Base-by-base conservation (phyloP, 1,140 invertebrate genomes). In the Microvelia longipes region DNA sequence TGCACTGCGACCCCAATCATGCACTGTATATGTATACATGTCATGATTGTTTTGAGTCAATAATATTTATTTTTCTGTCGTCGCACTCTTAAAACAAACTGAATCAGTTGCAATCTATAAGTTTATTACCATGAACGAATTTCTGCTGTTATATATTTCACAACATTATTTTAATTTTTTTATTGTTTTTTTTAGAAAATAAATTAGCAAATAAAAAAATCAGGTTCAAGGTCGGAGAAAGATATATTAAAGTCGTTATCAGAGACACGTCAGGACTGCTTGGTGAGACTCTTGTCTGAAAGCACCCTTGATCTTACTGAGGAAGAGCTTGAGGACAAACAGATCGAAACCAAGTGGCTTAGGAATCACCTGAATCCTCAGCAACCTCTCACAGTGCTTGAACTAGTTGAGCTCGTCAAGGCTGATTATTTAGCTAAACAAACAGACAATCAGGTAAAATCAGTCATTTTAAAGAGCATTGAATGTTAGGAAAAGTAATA, bases 371-470 rank as follows among this genome's bases (percentile, higher is more conserved):
- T 75, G 0, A 77, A 76, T 29, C 76, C 75, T 14, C 72, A 77
- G 66, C 75, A 75, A 70, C 72, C 75, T 2, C 67, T 77, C 0
- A 75, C 80, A 65, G 75, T 81, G 26, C 81, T 78, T 63, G 84
- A 85, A 77, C 75, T 83, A 13, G 76, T 84, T 29, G 80, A 84
- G 70, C 76, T 84, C 1, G 71, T 84, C 1, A 83, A 84, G 76
- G 82, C 82, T 27, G 83, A 85, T 74, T 76, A 79, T 71, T 72
- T 80, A n/a, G 75, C 75, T 1, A 71, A 73, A 68, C 62, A 70
- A 70, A 73, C 72, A 1, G 65, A 19, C 27, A 35, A 66, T 65
- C 13, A n/a, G 1, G 24, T n/a, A 50, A 50, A 19, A 5, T 50
- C n/a, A n/a, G n/a, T n/a, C n/a, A n/a, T n/a, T n/a, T n/a, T n/a